phyloP scores from a whole-genome alignment of 2,797 vertebrate species.

The Esox masquinongy region DNA sequence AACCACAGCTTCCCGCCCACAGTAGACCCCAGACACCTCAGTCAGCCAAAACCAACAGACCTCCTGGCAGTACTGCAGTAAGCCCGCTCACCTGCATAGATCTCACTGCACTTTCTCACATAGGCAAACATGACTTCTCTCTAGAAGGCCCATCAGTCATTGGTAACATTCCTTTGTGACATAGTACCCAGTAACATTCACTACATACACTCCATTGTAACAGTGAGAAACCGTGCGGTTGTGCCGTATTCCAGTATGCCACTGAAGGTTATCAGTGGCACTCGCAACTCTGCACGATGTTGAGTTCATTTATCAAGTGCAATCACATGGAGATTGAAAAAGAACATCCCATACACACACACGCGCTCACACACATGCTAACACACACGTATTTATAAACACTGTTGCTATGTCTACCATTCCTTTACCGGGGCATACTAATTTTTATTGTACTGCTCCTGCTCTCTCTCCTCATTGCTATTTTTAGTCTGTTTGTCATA shows the following conservation, averaged over 20 bases:
- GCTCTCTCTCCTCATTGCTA: slow-evolving; percentile 65
- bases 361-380: not conserved
- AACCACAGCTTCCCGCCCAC: not conserved
- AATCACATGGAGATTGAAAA: not conserved
- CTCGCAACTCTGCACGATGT: not conserved
- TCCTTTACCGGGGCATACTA: slow-evolving; percentile 18
- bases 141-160: not conserved
- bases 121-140: not conserved
- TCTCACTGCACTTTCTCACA: slow-evolving; percentile 1
- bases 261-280: not conserved
- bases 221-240: not conserved
- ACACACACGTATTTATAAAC: slow-evolving; percentile 13
- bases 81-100: not conserved
- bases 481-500: slow-evolving; percentile 79
- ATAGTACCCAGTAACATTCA: too few species aligned
- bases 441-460: slow-evolving; percentile 46
- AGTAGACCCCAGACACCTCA: slow-evolving; percentile 45
- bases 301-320: not conserved
- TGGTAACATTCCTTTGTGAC: not conserved
- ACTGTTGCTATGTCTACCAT: slow-evolving; percentile 44
- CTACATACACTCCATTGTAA: not conserved
- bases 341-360: slow-evolving; percentile 61
- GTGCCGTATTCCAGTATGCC: not conserved
- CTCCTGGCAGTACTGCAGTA: slow-evolving; percentile 52
- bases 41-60: slow-evolving; percentile 65